These are phyloP conservation scores for Nothobranchius furzeri DNA, from an alignment of 2,113 vertebrate genomes.

Conservation along the genomic window DNA sequence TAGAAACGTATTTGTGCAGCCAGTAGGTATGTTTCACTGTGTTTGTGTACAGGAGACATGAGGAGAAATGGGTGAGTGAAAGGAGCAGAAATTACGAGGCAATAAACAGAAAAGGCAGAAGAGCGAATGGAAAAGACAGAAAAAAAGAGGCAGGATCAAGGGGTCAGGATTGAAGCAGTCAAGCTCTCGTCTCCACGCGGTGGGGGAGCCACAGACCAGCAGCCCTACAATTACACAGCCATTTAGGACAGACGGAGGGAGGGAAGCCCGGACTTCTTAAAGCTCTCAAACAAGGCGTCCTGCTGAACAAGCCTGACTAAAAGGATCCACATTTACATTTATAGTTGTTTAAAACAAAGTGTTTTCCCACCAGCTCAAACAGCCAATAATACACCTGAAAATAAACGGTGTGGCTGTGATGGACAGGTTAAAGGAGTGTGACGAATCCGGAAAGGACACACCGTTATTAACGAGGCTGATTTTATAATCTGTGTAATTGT, in stretches of 20 bases:
- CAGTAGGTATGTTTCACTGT: constrained; percentile 16
- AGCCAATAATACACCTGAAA: neutral
- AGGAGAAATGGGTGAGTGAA: constrained; percentile 15
- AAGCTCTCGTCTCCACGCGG: constrained; percentile 66
- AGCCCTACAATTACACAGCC: constrained; percentile 71
- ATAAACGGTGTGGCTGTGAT: neutral
- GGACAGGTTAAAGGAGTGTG: neutral
- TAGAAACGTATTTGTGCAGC: constrained; percentile 24
- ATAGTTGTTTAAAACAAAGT: neutral
- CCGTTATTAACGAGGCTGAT: no score
- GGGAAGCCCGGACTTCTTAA: constrained; percentile 27
- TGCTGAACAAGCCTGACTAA: neutral
- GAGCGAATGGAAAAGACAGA: constrained; percentile 30
- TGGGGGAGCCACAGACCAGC: constrained; percentile 54
- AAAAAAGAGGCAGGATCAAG: constrained; percentile 54
- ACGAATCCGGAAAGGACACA: neutral
- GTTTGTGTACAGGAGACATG: constrained; percentile 21
- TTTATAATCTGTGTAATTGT: no score
- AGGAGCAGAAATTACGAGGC: constrained; percentile 12
- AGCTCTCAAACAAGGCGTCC: constrained; percentile 21
- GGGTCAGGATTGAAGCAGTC: constrained; percentile 64
- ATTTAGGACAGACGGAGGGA: constrained; percentile 59
- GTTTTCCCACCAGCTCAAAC: neutral
- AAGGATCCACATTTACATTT: neutral
- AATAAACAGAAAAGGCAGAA: constrained; percentile 25